Conservation (phyloP, 2,888 invertebrate species). For the Platypus cylindrus region DNA sequence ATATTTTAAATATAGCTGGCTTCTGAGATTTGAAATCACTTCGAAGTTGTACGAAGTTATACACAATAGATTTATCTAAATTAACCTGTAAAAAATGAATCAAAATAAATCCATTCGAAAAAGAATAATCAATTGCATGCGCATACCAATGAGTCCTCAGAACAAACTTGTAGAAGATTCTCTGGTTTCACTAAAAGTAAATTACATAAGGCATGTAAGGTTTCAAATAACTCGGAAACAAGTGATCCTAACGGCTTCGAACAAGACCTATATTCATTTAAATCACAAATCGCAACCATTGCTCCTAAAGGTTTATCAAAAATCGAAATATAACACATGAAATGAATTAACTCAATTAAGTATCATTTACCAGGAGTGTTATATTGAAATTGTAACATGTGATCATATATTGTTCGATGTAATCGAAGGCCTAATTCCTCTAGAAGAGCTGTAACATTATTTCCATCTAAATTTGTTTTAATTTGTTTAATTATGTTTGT, state of each 20-base stretch:
- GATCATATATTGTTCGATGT: slow-evolving; percentile 88
- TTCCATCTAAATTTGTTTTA: slow-evolving; percentile 76
- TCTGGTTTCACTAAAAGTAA: slow-evolving; percentile 89
- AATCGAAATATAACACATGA: slow-evolving; percentile 4
- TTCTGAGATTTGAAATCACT: slow-evolving; percentile 89
- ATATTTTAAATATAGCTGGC: slow-evolving; percentile 26
- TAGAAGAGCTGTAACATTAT: slow-evolving; percentile 75
- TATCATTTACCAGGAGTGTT: slow-evolving; percentile 67
- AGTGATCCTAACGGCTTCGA: slow-evolving; percentile 64
- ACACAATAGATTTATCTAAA: slow-evolving; percentile 77
- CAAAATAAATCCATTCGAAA: slow-evolving; percentile 3
- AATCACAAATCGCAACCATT: slow-evolving; percentile 95
- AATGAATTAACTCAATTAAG: slow-evolving; percentile 2
- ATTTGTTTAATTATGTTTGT: slow-evolving; percentile 64
- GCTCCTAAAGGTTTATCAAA: slow-evolving; percentile 51
- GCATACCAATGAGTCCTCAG: slow-evolving; percentile 84
- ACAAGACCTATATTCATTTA: slow-evolving; percentile 90
- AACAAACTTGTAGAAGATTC: slow-evolving; percentile 90
- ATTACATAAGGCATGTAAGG: slow-evolving; percentile 91
- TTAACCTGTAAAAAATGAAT: slow-evolving; percentile 56
- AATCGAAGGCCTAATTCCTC: slow-evolving; percentile 85
- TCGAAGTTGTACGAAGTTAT: slow-evolving; percentile 87
- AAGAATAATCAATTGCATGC: neutral
- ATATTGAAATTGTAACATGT: slow-evolving; percentile 87
- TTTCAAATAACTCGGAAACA: slow-evolving; percentile 84